Conservation (phyloP, 2,797 vertebrate species). For the Pseudotriccus pelzelni region DNA sequence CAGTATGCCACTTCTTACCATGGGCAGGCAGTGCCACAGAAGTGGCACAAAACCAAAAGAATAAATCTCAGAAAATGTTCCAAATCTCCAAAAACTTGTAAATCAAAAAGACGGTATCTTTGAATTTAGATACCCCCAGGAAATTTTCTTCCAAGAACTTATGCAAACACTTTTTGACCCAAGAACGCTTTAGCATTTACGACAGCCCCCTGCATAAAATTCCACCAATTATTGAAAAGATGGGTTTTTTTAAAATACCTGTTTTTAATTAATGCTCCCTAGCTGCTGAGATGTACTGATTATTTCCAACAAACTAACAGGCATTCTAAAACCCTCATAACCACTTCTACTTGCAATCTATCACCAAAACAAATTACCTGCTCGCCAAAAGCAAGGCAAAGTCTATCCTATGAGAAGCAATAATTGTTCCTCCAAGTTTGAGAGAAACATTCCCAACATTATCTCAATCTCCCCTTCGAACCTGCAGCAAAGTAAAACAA, state of each 20-base stretch:
- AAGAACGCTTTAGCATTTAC: not conserved
- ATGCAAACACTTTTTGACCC: not conserved
- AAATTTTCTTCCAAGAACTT: not conserved
- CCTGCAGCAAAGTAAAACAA: not conserved
- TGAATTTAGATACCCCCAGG: not conserved
- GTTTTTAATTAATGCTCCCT: not conserved
- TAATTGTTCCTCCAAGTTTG: not conserved
- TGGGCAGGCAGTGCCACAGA: rapidly evolving
- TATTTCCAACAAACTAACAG: not conserved
- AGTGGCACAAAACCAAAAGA: not conserved
- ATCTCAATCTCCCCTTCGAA: not conserved
- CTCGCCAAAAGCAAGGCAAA: not conserved
- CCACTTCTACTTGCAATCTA: not conserved
- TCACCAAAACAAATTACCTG: not conserved
- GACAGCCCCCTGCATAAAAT: not conserved
- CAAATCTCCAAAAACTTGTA: not conserved
- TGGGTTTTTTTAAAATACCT: not conserved
- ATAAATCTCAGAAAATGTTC: not conserved
- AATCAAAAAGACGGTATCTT: not conserved
- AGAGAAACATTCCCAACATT: not conserved
- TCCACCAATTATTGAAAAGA: not conserved
- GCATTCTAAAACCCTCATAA: not conserved
- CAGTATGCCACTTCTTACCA: not conserved
- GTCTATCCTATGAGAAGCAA: not conserved
- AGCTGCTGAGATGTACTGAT: not conserved